A percentile compares a stretch with the other conserved stretches of the same genome.
Evolutionary conservation across 2,888 invertebrate species (phyloP).

Genomic region (Cephalotes varians): DNA sequence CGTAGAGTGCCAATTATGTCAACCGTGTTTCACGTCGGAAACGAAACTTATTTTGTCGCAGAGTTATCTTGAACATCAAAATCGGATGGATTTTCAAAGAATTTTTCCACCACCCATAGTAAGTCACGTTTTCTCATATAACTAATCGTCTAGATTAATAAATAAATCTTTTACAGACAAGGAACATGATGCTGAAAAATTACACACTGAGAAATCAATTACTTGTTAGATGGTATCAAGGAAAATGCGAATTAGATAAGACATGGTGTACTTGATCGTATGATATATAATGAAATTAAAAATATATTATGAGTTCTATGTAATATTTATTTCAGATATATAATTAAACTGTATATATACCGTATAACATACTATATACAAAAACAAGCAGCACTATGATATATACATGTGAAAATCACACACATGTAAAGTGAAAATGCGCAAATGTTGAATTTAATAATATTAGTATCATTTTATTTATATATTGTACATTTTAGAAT

Average conservation of each 20-base stretch:
- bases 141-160: neutral
- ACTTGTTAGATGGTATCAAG: constrained; percentile 94
- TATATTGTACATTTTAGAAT: constrained; percentile 16
- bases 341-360: constrained; percentile 43
- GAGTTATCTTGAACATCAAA: constrained; percentile 93
- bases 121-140: constrained; percentile 59
- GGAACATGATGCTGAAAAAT: constrained; percentile 86
- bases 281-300: neutral
- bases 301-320: constrained; percentile 16
- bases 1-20: constrained; percentile 92
- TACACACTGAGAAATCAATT: constrained; percentile 91
- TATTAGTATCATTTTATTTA: neutral
- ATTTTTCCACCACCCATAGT: constrained; percentile 92
- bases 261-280: constrained; percentile 90
- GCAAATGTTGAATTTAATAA: neutral
- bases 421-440: neutral
- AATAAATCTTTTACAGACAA: constrained; percentile 78
- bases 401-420: neutral
- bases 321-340: constrained; percentile 30
- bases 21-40: constrained; percentile 90
- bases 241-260: constrained; percentile 93
- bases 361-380: too few species aligned
- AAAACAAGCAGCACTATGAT: neutral
- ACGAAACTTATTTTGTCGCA: constrained; percentile 88
- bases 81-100: constrained; percentile 92